Conservation (phyloP, 2,113 vertebrate species). For the Thamnophis sirtalis region DNA sequence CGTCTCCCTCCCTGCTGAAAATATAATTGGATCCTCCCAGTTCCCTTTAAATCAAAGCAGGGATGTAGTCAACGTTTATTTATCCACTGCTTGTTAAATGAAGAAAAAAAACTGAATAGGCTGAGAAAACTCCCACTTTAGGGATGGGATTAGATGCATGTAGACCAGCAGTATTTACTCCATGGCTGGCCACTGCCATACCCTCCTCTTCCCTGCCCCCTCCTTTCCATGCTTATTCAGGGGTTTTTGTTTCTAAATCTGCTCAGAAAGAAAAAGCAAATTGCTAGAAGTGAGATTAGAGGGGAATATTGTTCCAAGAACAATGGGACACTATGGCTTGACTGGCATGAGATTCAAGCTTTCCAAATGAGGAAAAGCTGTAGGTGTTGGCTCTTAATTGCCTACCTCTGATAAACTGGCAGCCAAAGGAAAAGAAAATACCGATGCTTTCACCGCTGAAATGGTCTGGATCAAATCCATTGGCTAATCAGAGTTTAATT, state of each 20-base stretch:
- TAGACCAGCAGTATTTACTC: slow-evolving; percentile 59
- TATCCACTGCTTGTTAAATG: slow-evolving; percentile 74
- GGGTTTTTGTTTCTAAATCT: slow-evolving; percentile 77
- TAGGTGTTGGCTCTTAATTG: slow-evolving; percentile 83
- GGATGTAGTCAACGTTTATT: slow-evolving; percentile 75
- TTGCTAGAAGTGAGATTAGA: slow-evolving; percentile 83
- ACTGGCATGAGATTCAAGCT: slow-evolving; percentile 69
- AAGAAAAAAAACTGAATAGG: slow-evolving; percentile 66
- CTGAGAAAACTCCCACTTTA: slow-evolving; percentile 74
- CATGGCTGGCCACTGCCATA: slow-evolving; percentile 6
- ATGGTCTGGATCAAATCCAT: slow-evolving; percentile 73
- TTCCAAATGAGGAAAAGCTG: slow-evolving; percentile 70
- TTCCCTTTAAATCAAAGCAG: slow-evolving; percentile 70
- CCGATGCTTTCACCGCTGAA: slow-evolving; percentile 67
- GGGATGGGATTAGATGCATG: slow-evolving; percentile 72
- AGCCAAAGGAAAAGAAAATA: slow-evolving; percentile 48
- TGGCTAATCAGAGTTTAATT: slow-evolving; percentile 81
- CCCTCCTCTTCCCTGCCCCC: slow-evolving; percentile 60
- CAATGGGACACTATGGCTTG: slow-evolving; percentile 74
- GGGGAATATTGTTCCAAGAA: slow-evolving; percentile 76
- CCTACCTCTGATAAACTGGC: slow-evolving; percentile 74
- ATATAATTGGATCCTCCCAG: slow-evolving; percentile 74
- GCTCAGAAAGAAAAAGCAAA: slow-evolving; percentile 79
- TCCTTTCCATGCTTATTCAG: slow-evolving; percentile 65
- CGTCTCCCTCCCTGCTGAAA: slow-evolving; percentile 48